Percentiles rank a stretch among this genome's conserved stretches.
These are phyloP conservation scores for Hydrolagus colliei DNA, from an alignment of 2,797 vertebrate species.

Conservation along the genomic window DNA sequence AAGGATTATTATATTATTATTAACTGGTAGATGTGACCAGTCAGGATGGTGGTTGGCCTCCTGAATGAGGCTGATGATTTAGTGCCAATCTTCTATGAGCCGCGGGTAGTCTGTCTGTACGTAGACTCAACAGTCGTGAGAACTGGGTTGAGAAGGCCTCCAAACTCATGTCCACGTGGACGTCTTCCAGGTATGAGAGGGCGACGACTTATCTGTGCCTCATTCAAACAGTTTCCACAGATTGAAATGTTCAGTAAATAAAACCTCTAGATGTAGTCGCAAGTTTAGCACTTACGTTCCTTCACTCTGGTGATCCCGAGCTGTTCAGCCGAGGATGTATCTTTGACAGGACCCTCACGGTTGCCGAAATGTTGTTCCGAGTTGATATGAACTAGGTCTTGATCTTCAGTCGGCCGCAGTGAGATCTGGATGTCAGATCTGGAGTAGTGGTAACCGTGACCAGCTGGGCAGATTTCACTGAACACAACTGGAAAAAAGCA, in stretches of 20 bases:
- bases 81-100: too few relatives aligned
- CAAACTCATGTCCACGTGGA: background rate
- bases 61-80: background rate
- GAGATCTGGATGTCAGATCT: slow-evolving; percentile 64
- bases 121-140: background rate
- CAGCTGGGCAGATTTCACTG: slow-evolving; percentile 69
- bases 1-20: too few relatives aligned
- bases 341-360: background rate
- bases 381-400: slow-evolving; percentile 59
- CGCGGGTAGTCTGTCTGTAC: background rate
- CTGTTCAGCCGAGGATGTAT: slow-evolving; percentile 5
- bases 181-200: background rate
- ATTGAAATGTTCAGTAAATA: background rate
- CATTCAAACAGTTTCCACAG: background rate
- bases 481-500: slow-evolving; percentile 55
- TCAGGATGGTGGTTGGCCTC: background rate
- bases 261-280: background rate
- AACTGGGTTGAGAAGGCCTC: background rate
- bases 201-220: background rate
- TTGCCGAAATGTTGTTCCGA: slow-evolving; percentile 43
- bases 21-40: too few relatives aligned
- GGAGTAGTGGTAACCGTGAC: slow-evolving; percentile 67
- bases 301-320: background rate
- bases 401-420: slow-evolving; percentile 72
- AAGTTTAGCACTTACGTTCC: slow-evolving; percentile 16